Conservation (phyloP, 2,113 vertebrate species). For the Cyprinodon variegatus region DNA sequence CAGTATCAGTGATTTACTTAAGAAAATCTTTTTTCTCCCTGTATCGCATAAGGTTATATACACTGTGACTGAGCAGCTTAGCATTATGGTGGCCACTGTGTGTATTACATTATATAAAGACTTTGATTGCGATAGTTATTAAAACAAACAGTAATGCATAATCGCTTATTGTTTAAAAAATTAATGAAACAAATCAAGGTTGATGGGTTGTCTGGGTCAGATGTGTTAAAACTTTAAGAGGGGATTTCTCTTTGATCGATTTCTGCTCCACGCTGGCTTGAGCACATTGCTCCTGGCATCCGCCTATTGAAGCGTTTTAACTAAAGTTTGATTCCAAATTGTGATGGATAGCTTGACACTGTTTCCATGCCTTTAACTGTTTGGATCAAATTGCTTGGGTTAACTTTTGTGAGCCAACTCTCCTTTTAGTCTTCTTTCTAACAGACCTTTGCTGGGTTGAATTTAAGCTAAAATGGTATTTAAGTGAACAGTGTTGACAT, state of each 20-base stretch:
- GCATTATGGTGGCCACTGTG: background rate
- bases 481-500: background rate
- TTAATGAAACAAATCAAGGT: background rate
- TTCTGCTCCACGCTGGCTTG: conserved; percentile 21
- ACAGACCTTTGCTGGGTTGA: conserved; percentile 22
- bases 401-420: conserved; percentile 33
- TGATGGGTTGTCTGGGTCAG: background rate
- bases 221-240: conserved; percentile 9
- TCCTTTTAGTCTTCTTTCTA: conserved; percentile 14
- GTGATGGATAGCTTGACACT: conserved; percentile 27
- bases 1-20: conserved; percentile 40
- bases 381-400: conserved; percentile 31
- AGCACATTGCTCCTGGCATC: conserved; percentile 36
- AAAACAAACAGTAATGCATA: background rate
- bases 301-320: conserved; percentile 25
- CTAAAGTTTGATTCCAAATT: conserved; percentile 1
- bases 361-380: conserved; percentile 53
- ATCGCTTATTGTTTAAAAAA: background rate
- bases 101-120: background rate
- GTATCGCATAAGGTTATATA: conserved; percentile 20
- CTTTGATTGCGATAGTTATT: background rate
- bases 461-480: conserved; percentile 15
- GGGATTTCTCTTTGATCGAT: conserved; percentile 7
- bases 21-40: conserved; percentile 21
- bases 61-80: conserved; percentile 7